Conservation (phyloP, 2,113 vertebrate genomes). For the Chloebia gouldiae region DNA sequence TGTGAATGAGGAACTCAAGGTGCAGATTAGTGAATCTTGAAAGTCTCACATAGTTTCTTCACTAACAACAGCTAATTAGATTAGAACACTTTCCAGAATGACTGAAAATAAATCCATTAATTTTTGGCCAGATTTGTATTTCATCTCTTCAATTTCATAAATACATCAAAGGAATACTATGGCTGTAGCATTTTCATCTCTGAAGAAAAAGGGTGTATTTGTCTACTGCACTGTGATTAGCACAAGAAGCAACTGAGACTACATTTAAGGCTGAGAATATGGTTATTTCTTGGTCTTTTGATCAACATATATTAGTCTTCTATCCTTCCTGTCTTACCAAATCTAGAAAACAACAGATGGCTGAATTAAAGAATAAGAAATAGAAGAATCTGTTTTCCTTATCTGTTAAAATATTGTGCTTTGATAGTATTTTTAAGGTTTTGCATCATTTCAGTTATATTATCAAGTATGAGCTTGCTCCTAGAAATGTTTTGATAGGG, state of each 20-base stretch:
- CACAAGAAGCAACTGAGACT: not conserved
- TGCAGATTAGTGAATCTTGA: not conserved
- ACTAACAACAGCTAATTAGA: not conserved
- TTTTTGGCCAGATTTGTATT: not conserved
- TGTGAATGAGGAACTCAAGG: not conserved
- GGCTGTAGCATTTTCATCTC: not conserved
- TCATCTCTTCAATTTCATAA: not conserved
- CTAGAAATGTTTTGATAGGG: not conserved
- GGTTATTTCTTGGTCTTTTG: not conserved
- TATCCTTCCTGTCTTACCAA: not conserved
- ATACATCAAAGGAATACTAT: not conserved
- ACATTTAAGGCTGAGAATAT: not conserved
- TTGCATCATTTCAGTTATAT: not conserved
- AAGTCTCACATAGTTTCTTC: not conserved
- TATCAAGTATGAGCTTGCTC: not conserved
- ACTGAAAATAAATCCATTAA: not conserved
- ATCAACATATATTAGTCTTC: not conserved
- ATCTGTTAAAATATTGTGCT: not conserved
- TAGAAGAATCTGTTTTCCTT: not conserved
- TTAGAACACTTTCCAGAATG: not conserved
- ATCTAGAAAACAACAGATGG: not conserved
- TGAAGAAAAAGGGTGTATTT: not conserved
- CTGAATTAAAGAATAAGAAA: not conserved
- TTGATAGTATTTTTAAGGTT: not conserved
- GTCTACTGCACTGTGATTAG: not conserved